These are phyloP conservation scores for Psococerastis gibbosa DNA, from an alignment of 2,888 invertebrate genomes.

Conservation along the genomic window DNA sequence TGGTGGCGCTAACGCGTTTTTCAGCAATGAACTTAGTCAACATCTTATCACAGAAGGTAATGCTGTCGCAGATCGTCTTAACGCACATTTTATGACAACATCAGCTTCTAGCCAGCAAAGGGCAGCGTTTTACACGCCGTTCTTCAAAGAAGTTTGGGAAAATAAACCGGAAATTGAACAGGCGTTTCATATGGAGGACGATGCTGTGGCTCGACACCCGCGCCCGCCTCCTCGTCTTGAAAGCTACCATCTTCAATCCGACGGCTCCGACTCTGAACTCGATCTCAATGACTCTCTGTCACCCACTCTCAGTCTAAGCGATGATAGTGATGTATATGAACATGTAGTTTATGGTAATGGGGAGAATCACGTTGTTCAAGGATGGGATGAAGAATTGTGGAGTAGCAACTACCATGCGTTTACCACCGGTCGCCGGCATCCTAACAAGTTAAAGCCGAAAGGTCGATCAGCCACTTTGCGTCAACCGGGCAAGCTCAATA, in stretches of 20 bases:
- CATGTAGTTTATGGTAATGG: constrained; percentile 36
- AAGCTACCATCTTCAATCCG: constrained; percentile 49
- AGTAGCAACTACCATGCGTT: constrained; percentile 50
- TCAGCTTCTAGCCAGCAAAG: constrained; percentile 69
- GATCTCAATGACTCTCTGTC: constrained; percentile 25
- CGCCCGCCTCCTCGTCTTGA: constrained; percentile 55
- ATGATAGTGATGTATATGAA: constrained; percentile 46
- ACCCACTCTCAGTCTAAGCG: constrained; percentile 36
- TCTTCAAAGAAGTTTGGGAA: constrained; percentile 93
- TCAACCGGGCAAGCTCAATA: constrained; percentile 78
- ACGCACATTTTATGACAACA: constrained; percentile 84
- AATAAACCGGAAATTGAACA: constrained; percentile 89
- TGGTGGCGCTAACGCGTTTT: constrained; percentile 74
- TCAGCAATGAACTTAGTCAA: constrained; percentile 76
- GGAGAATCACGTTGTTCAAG: constrained; percentile 12
- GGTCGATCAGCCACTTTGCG: constrained; percentile 44
- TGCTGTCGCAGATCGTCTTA: constrained; percentile 70
- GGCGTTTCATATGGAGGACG: constrained; percentile 72
- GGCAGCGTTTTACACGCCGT: constrained; percentile 86
- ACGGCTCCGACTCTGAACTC: constrained; percentile 30
- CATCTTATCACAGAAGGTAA: constrained; percentile 85
- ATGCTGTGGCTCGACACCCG: constrained; percentile 42
- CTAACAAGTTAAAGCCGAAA: constrained; percentile 43
- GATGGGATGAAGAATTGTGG: constrained; percentile 23
- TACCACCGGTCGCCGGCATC: constrained; percentile 46